Evolutionary conservation across 2,888 invertebrate species (phyloP), one percentile per base, ranked within the genome.

Genomic region (Cantharis lateralis): DNA sequence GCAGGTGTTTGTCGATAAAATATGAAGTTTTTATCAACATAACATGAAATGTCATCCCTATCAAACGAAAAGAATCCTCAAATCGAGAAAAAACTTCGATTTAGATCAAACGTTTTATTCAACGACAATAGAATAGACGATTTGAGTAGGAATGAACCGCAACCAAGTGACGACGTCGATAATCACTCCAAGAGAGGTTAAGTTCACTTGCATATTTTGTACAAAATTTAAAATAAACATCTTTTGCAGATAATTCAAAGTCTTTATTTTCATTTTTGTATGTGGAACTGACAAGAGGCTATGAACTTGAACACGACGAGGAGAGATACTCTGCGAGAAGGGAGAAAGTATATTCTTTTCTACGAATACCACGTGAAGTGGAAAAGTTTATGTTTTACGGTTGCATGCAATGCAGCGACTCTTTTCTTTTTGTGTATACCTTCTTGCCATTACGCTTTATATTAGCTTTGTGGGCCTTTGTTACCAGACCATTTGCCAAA

Each of bases 341-440:
- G 77, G 96, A 98, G 86, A 96, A 98, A 89, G 96, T 99, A 68
- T 99, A 99, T 87, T 97, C 97, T 0, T 99, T 99, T 87, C 95
- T 99, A 90, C 95, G 95, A 89, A 97, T 99, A 86, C 97, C 99
- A 2, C 91, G 94, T 83, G 96, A 98, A 89, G 91, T 96, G 62
- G 97, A 97, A 86, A 95, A 96, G 84, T 98, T 98, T 85, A 95
- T 98, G 94, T 92, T 92, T 0, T 98, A 97, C 89, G 98, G 98
- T 32, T 96, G 97, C 85, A 94, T 98, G 88, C 96, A 96, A 89
- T 99, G 99, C 89, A 94, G 96, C 26, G 99, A 99, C 89, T 98
- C 98, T 16, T 97, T 99, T 88, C 91, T 99, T 72, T 99, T 97
- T 90, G 95, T 99, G 74, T 98, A 98, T 88, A 99, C 99, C 73